Base-by-base conservation (phyloP, 2,113 vertebrate species). In the Alces alces region DNA sequence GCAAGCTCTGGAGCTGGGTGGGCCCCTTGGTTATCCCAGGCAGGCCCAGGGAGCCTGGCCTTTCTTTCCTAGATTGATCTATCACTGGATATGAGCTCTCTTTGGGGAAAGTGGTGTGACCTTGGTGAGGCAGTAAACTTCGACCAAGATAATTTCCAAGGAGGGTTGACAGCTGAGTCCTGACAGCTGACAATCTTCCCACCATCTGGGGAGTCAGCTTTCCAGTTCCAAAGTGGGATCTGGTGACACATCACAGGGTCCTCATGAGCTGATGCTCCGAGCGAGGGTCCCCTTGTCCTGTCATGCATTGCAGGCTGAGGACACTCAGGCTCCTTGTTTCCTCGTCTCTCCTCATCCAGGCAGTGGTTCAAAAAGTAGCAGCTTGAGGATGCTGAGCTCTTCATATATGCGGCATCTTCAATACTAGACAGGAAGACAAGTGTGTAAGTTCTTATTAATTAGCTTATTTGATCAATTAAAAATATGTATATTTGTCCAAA, bases 391-490 rank as follows among this genome's bases (percentile, higher is more conserved):
- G 58, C 14, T 88, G 39, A 82, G 28, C 43, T 73, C 87, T 79
- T 95, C 21, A 25, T 6, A 30, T 28, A 2, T 39, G 14, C 39
- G 58, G n/a, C 2, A 28, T 55, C 36, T 94, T 92, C 58, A 5
- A 6, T n/a, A n/a, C n/a, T 54, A 94, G 57, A 80, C 27, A 93
- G 21, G 80, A 78, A 93, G 91, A 78, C 21, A 86, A 50, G 79
- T 78, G 54, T 86, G 23, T 66, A 43, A 1, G 28, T 92, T 95
- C 54, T 86, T 87, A 95, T 83, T 47, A 60, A 58, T 86, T 78
- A 33, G 36, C 39, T 84, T 84, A 94, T 66, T 89, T 89, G 64
- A 86, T 45, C 17, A 30, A 93, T 82, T 73, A 55, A 90, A 86
- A 93, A 47, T 70, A 50, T 36, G 39, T 89, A 64, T 52, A 79